These are phyloP conservation scores for Cydia splendana DNA, from an alignment of 1,140 invertebrate genomes.

Conservation along the genomic window DNA sequence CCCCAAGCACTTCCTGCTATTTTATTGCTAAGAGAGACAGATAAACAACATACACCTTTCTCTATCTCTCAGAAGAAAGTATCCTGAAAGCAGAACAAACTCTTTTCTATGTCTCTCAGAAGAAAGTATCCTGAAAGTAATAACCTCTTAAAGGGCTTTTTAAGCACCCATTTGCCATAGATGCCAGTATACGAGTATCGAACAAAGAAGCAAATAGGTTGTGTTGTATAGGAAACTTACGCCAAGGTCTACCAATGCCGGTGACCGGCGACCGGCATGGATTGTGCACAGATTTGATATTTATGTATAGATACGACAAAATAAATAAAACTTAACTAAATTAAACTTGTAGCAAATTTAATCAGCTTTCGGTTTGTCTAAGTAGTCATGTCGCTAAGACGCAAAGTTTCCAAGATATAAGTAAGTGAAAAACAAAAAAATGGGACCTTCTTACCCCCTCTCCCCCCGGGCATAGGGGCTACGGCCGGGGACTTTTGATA, in stretches of 20 bases:
- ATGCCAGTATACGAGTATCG: background rate
- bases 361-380: too few relatives aligned
- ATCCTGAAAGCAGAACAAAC: background rate
- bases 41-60: background rate
- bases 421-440: too few relatives aligned
- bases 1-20: too few relatives aligned
- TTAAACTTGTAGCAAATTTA: too few relatives aligned
- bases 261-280: background rate
- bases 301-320: conserved; percentile 9
- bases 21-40: too few relatives aligned
- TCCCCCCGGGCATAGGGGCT: too few relatives aligned
- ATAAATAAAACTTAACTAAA: too few relatives aligned
- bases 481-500: too few relatives aligned
- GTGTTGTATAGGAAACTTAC: conserved; percentile 31
- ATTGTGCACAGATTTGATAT: conserved; percentile 6
- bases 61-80: background rate
- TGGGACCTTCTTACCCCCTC: too few relatives aligned
- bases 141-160: background rate
- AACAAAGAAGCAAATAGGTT: conserved; percentile 31
- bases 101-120: background rate
- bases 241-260: conserved; percentile 31
- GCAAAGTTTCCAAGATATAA: too few relatives aligned
- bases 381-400: too few relatives aligned
- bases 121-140: background rate
- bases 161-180: background rate